Evolutionary conservation across 2,888 invertebrate species (phyloP).

Genomic region (Eupeodes latifasciatus): DNA sequence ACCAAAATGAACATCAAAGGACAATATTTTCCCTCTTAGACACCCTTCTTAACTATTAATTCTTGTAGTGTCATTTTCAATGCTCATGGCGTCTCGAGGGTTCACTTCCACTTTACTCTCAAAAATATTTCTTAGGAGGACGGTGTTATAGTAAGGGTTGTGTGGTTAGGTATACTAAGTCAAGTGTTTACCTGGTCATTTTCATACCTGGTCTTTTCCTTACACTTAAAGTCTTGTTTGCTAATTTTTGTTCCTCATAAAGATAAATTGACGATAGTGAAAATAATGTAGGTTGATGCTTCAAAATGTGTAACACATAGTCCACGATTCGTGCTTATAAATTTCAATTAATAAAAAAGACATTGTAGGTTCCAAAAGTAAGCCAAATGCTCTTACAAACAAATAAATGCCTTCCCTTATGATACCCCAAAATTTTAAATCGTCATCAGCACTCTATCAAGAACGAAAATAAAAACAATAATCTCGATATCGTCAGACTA

Average conservation of each 20-base stretch:
- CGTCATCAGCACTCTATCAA: slow-evolving; percentile 1
- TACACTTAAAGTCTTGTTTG: slow-evolving; percentile 41
- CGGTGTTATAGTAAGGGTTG: neutral
- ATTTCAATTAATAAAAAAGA: slow-evolving; percentile 69
- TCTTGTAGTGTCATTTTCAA: slow-evolving; percentile 56
- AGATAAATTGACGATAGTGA: neutral
- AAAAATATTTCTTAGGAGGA: neutral
- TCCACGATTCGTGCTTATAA: slow-evolving; percentile 42
- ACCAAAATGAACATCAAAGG: slow-evolving; percentile 66
- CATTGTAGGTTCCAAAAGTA: slow-evolving; percentile 57
- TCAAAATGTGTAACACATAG: slow-evolving; percentile 22
- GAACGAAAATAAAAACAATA: neutral
- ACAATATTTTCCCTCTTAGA: slow-evolving; percentile 65
- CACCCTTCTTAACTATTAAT: slow-evolving; percentile 67
- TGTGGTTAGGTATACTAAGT: slow-evolving; percentile 14
- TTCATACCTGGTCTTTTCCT: slow-evolving; percentile 54
- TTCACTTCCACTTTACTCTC: neutral
- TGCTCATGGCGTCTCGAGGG: slow-evolving; percentile 2
- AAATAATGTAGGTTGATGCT: neutral
- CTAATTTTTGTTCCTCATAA: slow-evolving; percentile 33
- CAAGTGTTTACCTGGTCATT: slow-evolving; percentile 70
- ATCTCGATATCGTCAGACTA: neutral
- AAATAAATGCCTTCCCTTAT: slow-evolving; percentile 45
- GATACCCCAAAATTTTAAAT: neutral
- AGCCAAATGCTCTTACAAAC: slow-evolving; percentile 36